Evolutionary conservation across 2,797 vertebrate genomes (phyloP).

Genomic region (Macrochelys suwanniensis): DNA sequence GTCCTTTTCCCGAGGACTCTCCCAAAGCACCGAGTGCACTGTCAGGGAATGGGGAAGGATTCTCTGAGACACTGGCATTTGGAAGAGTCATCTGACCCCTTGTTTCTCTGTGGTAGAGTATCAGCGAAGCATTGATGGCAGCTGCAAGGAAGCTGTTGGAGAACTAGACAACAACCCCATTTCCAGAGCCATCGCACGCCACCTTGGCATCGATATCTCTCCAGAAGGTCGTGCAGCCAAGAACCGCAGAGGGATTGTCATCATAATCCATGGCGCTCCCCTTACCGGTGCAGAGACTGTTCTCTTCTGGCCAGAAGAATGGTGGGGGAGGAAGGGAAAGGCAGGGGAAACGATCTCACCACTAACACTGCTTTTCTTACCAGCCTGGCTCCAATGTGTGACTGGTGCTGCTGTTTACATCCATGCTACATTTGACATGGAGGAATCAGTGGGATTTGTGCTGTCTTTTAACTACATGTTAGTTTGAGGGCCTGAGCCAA

Average conservation of each 20-base stretch:
- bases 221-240: conserved; percentile 74
- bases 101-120: conserved; percentile 25
- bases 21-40: background rate
- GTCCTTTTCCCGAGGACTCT: background rate
- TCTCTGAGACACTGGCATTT: background rate
- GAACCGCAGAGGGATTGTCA: conserved; percentile 83
- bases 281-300: conserved; percentile 80
- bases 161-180: conserved; percentile 83
- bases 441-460: background rate
- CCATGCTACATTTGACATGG: background rate
- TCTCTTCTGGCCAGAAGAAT: background rate
- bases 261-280: conserved; percentile 90
- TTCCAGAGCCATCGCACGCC: conserved; percentile 81
- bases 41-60: background rate
- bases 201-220: conserved; percentile 84
- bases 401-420: background rate
- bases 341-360: fast-evolving
- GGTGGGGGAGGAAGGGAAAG: background rate
- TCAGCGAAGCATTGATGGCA: background rate
- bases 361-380: background rate
- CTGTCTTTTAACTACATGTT: background rate
- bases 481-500: background rate
- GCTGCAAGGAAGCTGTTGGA: conserved; percentile 57
- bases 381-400: background rate
- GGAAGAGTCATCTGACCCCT: background rate